Percentiles rank a stretch among this genome's conserved stretches.
Conservation (phyloP, 2,888 invertebrate species). For the Torymus auratus region DNA sequence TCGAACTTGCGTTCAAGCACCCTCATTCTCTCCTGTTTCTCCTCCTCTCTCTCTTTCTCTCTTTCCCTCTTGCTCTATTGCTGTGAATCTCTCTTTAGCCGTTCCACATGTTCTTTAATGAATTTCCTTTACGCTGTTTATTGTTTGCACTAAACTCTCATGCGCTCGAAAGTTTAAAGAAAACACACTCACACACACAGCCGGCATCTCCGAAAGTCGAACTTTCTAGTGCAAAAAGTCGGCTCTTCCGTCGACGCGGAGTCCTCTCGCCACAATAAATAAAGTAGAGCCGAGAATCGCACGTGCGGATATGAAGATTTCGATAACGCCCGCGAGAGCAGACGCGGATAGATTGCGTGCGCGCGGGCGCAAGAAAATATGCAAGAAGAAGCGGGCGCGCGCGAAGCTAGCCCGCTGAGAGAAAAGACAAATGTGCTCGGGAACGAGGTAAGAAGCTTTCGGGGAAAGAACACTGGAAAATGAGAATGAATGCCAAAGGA, state of each 20-base stretch:
- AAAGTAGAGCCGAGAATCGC: constrained; percentile 37
- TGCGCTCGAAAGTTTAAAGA: background rate
- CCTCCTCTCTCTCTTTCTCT: no score
- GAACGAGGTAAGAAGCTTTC: constrained; percentile 44
- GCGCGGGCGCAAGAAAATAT: constrained; percentile 46
- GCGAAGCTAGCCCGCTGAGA: constrained; percentile 11
- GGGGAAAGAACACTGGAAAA: constrained; percentile 42
- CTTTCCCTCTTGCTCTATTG: no score
- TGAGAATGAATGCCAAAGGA: constrained; percentile 52
- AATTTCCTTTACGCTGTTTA: constrained; percentile 5
- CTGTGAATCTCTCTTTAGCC: no score
- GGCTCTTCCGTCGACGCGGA: background rate
- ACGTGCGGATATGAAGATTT: constrained; percentile 51
- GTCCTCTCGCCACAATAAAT: constrained; percentile 34
- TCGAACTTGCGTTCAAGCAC: no score
- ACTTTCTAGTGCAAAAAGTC: constrained; percentile 5
- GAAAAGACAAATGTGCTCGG: constrained; percentile 51
- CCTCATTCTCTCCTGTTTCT: no score
- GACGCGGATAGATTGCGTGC: constrained; percentile 55
- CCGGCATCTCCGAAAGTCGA: background rate
- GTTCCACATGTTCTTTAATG: constrained; percentile 4
- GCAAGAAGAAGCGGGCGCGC: constrained; percentile 39
- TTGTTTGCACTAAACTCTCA: background rate
- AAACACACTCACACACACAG: background rate
- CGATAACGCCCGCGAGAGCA: constrained; percentile 48